Evolutionary conservation across 2,797 vertebrate species (phyloP).

Genomic region (Anomalospiza imberbis): DNA sequence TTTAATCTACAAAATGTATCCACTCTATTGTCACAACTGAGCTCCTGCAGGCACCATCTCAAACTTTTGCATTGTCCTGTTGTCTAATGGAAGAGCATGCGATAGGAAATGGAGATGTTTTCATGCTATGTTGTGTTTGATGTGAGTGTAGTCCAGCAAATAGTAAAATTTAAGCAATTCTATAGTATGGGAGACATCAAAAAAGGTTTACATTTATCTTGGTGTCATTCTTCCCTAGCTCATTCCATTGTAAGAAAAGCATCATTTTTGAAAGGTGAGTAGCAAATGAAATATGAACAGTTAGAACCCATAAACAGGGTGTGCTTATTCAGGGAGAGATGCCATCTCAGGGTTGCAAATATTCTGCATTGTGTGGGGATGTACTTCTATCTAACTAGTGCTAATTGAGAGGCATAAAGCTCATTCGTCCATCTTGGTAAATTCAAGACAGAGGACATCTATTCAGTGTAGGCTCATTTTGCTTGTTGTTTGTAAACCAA

Average conservation of each 20-base stretch:
- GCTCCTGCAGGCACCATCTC: conserved; percentile 5
- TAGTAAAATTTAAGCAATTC: background rate
- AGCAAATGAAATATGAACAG: background rate
- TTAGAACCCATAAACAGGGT: background rate
- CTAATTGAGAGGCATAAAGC: background rate
- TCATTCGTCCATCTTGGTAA: background rate
- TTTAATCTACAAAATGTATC: conserved; percentile 59
- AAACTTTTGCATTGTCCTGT: conserved; percentile 1
- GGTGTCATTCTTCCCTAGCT: background rate
- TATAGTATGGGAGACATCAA: background rate
- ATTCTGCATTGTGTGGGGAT: background rate
- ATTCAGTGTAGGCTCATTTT: background rate
- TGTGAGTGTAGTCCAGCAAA: background rate
- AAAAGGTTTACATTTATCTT: background rate
- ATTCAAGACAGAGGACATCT: background rate
- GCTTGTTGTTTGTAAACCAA: background rate
- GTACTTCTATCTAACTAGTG: background rate
- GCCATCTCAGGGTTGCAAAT: background rate
- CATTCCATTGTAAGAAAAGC: background rate
- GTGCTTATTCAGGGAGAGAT: background rate
- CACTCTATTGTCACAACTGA: background rate
- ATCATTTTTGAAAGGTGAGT: background rate
- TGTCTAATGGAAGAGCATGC: conserved; percentile 8
- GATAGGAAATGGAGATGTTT: background rate
- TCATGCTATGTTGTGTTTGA: background rate